A percentile compares a stretch with the other conserved stretches of the same genome.
Conservation (phyloP, 2,797 vertebrate species). For the Lithobates sylvaticus region DNA sequence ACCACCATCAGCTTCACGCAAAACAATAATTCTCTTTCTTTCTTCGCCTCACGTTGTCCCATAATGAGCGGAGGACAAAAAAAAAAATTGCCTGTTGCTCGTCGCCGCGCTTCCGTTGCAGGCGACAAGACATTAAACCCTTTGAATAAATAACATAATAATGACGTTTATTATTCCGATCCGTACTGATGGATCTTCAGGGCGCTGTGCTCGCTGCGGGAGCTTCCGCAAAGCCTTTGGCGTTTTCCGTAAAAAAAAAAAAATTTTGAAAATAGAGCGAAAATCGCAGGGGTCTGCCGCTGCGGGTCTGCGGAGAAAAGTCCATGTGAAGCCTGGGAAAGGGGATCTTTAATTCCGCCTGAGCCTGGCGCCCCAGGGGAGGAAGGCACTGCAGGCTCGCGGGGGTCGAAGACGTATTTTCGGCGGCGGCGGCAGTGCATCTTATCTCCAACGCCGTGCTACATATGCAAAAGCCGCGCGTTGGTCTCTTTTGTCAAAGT, state of each 20-base stretch:
- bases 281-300: not conserved
- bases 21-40: slow-evolving; percentile 14
- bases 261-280: not conserved
- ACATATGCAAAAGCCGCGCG: slow-evolving; percentile 40
- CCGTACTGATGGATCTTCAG: slow-evolving; percentile 52
- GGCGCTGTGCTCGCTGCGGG: not conserved
- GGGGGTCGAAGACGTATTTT: slow-evolving; percentile 8
- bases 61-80: slow-evolving; percentile 29
- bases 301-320: not conserved
- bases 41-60: not conserved
- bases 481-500: slow-evolving; percentile 51
- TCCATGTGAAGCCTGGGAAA: slow-evolving; percentile 48
- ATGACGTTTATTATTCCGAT: slow-evolving; percentile 49
- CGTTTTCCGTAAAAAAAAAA: not conserved
- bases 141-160: slow-evolving; percentile 56
- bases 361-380: not conserved
- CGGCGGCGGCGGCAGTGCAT: slow-evolving; percentile 18
- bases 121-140: slow-evolving; percentile 44
- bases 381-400: not conserved
- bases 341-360: slow-evolving; percentile 46
- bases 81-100: not conserved
- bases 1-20: not conserved
- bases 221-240: slow-evolving; percentile 15
- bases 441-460: slow-evolving; percentile 43
- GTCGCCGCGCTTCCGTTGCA: not conserved